Evolutionary conservation across 2,797 vertebrate species (phyloP), one percentile per base, ranked within the genome.

Genomic region (Phrynocephalus vlangalii): DNA sequence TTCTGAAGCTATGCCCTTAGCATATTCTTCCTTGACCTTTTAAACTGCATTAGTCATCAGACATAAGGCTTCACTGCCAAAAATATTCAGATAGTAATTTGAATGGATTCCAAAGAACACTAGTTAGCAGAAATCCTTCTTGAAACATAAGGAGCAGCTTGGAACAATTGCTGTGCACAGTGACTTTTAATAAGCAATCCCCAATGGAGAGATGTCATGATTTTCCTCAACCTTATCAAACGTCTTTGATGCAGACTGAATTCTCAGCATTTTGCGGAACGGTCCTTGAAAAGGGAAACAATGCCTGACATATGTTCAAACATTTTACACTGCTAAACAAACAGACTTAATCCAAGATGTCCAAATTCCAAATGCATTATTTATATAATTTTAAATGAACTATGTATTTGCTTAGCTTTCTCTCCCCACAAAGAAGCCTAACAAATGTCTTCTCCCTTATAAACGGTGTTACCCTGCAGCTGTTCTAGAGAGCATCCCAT

Each of bases 401-500:
- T 84, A 38, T 2, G 6, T 50, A 22, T 1, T 68, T 81, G 86
- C 8, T 71, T 30, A 89, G 33, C 60, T 0, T 82, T 85, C 67
- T 1, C 79, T 83, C 1, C 2, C 80, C 1, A 0, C 70, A 91
- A 93, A 86, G 6, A 86, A 91, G 89, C 7, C 6, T 6, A 85
- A 60, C 50, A 90, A 90, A 90, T 68, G 16, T 11, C 44, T 50
- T 90, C 3, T 87, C 3, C 7, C 1, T 28, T 89, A 86, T 82
- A 16, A 56, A 1, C 93, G 93, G 86, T 73, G 30, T 33, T 78
- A 81, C 28, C 93, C 89, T 30, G 56, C 75, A 89, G 26, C 20
- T 87, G 38, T 86, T 72, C 89, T 88, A 91, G 93, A 92, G 91
- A 91, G 7, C 38, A 83, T 94, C 95, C 90, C 38, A 91, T 93